Conservation (phyloP, 1,140 invertebrate species). For the Parasteatoda tepidariorum region DNA sequence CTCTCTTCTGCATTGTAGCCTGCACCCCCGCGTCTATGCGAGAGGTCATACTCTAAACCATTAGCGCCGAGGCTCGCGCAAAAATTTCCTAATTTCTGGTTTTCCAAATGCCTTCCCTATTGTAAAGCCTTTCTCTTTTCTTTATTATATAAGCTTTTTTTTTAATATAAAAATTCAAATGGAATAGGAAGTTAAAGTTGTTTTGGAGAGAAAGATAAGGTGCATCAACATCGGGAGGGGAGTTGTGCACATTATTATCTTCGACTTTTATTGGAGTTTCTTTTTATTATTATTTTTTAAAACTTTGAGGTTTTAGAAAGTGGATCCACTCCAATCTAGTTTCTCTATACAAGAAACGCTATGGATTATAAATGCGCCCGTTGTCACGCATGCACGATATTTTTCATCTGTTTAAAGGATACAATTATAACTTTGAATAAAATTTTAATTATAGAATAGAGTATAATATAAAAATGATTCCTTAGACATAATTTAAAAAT, state of each 20-base stretch:
- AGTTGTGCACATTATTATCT: not conserved
- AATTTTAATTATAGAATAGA: too few species aligned
- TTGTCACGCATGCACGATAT: too few species aligned
- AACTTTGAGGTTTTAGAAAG: too few species aligned
- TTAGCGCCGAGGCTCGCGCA: not conserved
- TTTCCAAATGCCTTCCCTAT: not conserved
- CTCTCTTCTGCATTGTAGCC: constrained; percentile 1
- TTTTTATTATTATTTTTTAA: too few species aligned
- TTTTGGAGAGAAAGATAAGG: not conserved
- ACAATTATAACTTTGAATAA: too few species aligned
- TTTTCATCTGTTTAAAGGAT: too few species aligned
- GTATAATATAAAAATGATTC: too few species aligned
- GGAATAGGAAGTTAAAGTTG: not conserved
- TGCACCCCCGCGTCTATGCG: constrained; percentile 21
- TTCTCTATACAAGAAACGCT: too few species aligned
- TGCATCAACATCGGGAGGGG: not conserved
- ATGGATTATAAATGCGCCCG: too few species aligned
- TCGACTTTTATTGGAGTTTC: not conserved
- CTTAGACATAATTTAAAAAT: too few species aligned
- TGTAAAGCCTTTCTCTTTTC: not conserved
- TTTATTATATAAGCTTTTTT: not conserved
- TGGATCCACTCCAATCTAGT: too few species aligned
- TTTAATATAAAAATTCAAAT: not conserved
- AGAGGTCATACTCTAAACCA: not conserved
- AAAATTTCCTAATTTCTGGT: not conserved